Evolutionary conservation across 2,888 invertebrate species (phyloP).

Genomic region (Drosophila parthenogenetica): DNA sequence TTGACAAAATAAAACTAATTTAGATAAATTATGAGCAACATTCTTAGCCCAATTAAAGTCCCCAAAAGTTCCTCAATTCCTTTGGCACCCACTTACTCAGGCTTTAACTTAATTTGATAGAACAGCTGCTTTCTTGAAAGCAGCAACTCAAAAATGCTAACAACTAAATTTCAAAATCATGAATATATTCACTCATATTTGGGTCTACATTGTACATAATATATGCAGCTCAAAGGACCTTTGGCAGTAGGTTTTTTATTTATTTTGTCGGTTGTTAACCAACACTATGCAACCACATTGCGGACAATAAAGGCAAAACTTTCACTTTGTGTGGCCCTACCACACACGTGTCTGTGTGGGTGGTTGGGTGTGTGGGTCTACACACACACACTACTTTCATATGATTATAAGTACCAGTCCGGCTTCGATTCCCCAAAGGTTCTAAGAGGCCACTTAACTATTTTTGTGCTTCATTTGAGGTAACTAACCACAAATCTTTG

Average conservation of each 20-base stretch:
- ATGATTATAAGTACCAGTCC: slow-evolving; percentile 26
- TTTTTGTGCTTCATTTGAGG: slow-evolving; percentile 65
- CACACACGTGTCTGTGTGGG: slow-evolving; percentile 25
- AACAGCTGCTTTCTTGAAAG: slow-evolving; percentile 10
- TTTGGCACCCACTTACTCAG: neutral
- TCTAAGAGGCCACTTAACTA: slow-evolving; percentile 42
- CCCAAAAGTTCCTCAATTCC: slow-evolving; percentile 35
- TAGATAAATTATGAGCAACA: slow-evolving; percentile 66
- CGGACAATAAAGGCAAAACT: slow-evolving; percentile 69
- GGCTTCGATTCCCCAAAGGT: slow-evolving; percentile 32
- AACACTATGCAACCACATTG: slow-evolving; percentile 40
- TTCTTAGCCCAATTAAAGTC: slow-evolving; percentile 60
- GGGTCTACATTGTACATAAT: slow-evolving; percentile 17
- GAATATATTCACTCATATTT: slow-evolving; percentile 26
- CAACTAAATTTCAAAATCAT: slow-evolving; percentile 35
- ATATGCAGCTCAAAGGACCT: slow-evolving; percentile 41
- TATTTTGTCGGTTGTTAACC: slow-evolving; percentile 2
- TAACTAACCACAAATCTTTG: slow-evolving; percentile 26
- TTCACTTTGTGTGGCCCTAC: slow-evolving; percentile 63
- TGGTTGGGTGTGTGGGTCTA: too few relatives aligned
- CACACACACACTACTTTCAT: slow-evolving; percentile 21
- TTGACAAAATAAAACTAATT: slow-evolving; percentile 66
- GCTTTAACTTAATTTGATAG: slow-evolving; percentile 1
- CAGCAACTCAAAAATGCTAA: slow-evolving; percentile 14
- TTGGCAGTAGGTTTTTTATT: slow-evolving; percentile 37